Conservation (phyloP, 2,113 vertebrate genomes). For the Micronycteris hirsuta region DNA sequence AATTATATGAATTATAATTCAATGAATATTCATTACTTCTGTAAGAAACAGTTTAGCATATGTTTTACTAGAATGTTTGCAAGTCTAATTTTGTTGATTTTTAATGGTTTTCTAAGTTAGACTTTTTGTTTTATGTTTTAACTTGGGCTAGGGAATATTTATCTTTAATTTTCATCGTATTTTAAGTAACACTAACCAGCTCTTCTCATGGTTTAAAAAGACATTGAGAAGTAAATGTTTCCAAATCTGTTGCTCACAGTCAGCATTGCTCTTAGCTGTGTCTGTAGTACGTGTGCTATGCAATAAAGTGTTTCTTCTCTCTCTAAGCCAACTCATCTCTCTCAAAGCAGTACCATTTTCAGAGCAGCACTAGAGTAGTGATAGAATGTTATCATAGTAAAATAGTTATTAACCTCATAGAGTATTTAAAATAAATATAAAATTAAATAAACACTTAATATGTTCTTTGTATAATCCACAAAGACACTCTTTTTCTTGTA, state of each 20-base stretch:
- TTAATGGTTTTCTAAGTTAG: slow-evolving; percentile 58
- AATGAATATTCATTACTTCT: slow-evolving; percentile 39
- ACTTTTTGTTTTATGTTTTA: slow-evolving; percentile 50
- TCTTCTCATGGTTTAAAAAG: slow-evolving; percentile 48
- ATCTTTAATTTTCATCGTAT: slow-evolving; percentile 58
- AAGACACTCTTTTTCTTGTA: background rate
- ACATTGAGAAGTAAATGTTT: slow-evolving; percentile 43
- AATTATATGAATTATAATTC: slow-evolving; percentile 63
- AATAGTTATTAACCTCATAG: slow-evolving; percentile 29
- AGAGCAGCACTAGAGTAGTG: background rate
- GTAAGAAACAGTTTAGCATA: slow-evolving; percentile 26
- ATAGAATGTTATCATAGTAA: background rate
- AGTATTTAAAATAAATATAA: slow-evolving; percentile 19
- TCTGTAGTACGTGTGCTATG: background rate
- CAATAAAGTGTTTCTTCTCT: background rate
- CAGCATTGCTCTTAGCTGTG: background rate
- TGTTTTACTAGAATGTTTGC: slow-evolving; percentile 51
- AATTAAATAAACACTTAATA: slow-evolving; percentile 14
- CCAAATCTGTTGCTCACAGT: background rate
- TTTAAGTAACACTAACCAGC: slow-evolving; percentile 38
- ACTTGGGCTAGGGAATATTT: slow-evolving; percentile 44
- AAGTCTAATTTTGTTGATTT: slow-evolving; percentile 65
- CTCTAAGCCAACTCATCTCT: background rate
- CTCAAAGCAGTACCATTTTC: background rate
- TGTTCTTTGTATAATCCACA: background rate